These are phyloP conservation scores for Drosophila parabipectinata DNA, from an alignment of 1,140 invertebrate species.

Conservation along the genomic window DNA sequence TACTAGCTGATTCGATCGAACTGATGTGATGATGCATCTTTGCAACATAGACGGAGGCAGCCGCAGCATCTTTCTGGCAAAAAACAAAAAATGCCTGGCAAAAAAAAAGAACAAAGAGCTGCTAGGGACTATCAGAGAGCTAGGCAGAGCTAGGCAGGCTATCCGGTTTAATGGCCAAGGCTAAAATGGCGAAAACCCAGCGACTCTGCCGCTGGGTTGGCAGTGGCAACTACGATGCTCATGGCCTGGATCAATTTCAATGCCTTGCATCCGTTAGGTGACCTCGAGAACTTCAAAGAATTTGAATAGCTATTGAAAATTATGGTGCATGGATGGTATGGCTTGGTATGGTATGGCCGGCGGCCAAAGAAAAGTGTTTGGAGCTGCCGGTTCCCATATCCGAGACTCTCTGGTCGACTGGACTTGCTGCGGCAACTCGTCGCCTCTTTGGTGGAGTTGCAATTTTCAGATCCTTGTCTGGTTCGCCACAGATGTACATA, in stretches of 20 bases:
- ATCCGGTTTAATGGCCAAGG: slow-evolving; percentile 48
- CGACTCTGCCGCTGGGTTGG: slow-evolving; percentile 21
- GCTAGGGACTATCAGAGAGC: slow-evolving; percentile 24
- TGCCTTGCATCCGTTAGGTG: slow-evolving; percentile 67
- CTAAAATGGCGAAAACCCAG: slow-evolving; percentile 29
- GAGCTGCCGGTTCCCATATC: slow-evolving; percentile 55
- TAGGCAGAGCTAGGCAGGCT: slow-evolving; percentile 14
- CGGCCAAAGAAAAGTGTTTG: slow-evolving; percentile 67
- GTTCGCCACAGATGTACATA: slow-evolving; percentile 31
- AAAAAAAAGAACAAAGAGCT: slow-evolving; percentile 28
- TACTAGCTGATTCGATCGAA: slow-evolving; percentile 33
- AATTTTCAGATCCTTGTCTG: slow-evolving; percentile 65
- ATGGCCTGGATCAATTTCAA: slow-evolving; percentile 71
- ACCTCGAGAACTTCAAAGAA: slow-evolving; percentile 69
- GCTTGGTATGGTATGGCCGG: slow-evolving; percentile 33
- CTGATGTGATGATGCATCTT: slow-evolving; percentile 45
- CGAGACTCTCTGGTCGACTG: slow-evolving; percentile 13
- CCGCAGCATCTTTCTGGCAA: slow-evolving; percentile 18
- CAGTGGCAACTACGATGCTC: slow-evolving; percentile 56
- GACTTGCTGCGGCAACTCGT: slow-evolving; percentile 11
- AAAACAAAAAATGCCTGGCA: not conserved
- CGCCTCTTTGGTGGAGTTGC: slow-evolving; percentile 10
- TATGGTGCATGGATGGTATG: slow-evolving; percentile 57
- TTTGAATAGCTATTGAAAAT: slow-evolving; percentile 75
- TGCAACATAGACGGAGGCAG: slow-evolving; percentile 3